A percentile compares a stretch with the other conserved stretches of the same genome.
These are phyloP conservation scores for Drosophila ironensis DNA, from an alignment of 1,140 invertebrate genomes.

Conservation along the genomic window DNA sequence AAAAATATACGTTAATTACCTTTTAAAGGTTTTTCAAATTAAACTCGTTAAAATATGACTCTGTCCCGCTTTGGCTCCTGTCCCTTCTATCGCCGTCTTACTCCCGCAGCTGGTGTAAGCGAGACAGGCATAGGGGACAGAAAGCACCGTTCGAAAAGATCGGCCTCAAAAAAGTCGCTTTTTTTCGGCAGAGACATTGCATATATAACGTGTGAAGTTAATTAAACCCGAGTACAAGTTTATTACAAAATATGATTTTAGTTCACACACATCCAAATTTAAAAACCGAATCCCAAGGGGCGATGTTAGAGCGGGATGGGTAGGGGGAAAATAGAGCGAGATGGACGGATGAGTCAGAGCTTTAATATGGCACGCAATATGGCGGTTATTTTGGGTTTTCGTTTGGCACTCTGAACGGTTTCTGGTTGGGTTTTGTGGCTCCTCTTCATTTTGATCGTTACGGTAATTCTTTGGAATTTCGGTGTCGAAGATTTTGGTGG, in stretches of 20 bases:
- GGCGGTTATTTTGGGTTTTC: constrained; percentile 4
- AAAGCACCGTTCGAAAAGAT: constrained; percentile 47
- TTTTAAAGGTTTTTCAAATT: constrained; percentile 80
- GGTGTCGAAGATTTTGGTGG: no score
- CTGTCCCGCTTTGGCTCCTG: not conserved
- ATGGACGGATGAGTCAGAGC: not conserved
- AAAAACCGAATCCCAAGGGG: constrained; percentile 3
- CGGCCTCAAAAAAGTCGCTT: constrained; percentile 1
- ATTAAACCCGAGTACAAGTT: constrained; percentile 74
- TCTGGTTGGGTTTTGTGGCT: not conserved
- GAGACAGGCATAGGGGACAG: constrained; percentile 19
- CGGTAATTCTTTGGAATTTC: constrained; percentile 1
- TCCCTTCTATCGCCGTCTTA: no score
- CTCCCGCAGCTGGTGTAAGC: constrained; percentile 6
- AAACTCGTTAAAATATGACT: constrained; percentile 75
- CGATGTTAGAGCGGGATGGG: not conserved
- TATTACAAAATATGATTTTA: constrained; percentile 79
- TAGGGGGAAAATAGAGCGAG: not conserved
- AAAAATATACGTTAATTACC: constrained; percentile 81
- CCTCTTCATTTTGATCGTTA: constrained; percentile 10
- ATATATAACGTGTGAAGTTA: constrained; percentile 74
- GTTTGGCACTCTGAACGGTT: not conserved
- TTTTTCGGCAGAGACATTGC: constrained; percentile 1
- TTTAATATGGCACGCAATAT: constrained; percentile 31
- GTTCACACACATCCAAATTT: constrained; percentile 47